Conservation (phyloP, 1,140 invertebrate genomes). For the Pogonomyrmex barbatus region DNA sequence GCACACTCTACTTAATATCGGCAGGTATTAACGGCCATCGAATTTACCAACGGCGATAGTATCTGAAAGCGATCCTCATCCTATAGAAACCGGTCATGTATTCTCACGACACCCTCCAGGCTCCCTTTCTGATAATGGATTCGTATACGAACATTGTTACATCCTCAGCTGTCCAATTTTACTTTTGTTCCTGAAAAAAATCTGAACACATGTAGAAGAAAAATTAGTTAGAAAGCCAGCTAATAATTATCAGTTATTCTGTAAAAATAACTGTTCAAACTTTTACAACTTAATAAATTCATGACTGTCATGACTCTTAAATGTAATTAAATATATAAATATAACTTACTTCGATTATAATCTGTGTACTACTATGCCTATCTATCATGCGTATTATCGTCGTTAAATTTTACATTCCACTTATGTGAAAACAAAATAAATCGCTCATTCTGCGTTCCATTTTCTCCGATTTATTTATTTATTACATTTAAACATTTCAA, state of each 20-base stretch:
- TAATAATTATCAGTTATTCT: background rate
- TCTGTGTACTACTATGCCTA: background rate
- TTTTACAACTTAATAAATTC: constrained; percentile 7
- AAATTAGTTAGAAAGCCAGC: background rate
- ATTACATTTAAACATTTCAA: background rate
- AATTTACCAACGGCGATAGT: constrained; percentile 39
- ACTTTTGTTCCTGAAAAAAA: constrained; percentile 33
- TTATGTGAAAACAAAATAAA: background rate
- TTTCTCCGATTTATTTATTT: background rate
- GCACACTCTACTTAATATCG: constrained; percentile 44
- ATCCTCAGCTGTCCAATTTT: constrained; percentile 19
- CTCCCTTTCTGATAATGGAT: background rate
- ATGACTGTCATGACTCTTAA: background rate
- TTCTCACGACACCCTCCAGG: background rate
- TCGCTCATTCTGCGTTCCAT: background rate
- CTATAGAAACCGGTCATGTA: constrained; percentile 21
- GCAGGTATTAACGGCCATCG: constrained; percentile 37
- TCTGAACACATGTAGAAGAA: background rate
- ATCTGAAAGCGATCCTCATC: constrained; percentile 47
- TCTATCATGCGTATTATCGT: background rate
- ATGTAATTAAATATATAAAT: constrained; percentile 8
- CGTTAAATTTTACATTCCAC: background rate
- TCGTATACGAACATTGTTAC: constrained; percentile 17
- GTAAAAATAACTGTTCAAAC: background rate
- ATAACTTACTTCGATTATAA: background rate